A percentile compares a stretch with the other conserved stretches of the same genome.
Evolutionary conservation across 2,888 invertebrate species (phyloP).

Genomic region (Ichneumoninae sp.): DNA sequence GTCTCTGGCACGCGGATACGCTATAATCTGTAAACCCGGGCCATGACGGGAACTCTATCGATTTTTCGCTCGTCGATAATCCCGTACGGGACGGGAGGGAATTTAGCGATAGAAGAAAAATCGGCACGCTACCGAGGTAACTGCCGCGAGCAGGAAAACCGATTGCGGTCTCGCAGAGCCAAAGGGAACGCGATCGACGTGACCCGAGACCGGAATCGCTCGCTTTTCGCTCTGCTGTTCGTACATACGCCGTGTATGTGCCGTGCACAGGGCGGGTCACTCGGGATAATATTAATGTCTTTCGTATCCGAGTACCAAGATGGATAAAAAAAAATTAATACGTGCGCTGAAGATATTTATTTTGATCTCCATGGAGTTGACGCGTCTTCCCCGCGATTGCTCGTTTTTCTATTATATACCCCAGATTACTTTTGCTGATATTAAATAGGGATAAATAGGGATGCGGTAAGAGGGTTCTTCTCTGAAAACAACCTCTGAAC

Average conservation of each 20-base stretch:
- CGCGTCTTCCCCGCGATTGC: background rate
- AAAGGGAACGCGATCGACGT: constrained; percentile 42
- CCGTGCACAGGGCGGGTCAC: background rate
- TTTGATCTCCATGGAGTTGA: background rate
- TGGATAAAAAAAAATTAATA: background rate
- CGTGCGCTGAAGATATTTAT: too few species aligned
- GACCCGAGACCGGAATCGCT: constrained; percentile 39
- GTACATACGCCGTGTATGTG: background rate
- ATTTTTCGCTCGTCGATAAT: constrained; percentile 50
- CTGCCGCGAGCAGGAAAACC: constrained; percentile 28
- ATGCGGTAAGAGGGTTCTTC: background rate
- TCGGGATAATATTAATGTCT: constrained; percentile 3
- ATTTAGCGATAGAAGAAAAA: constrained; percentile 48
- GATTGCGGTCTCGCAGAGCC: constrained; percentile 24
- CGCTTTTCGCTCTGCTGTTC: background rate
- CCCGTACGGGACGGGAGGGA: constrained; percentile 36
- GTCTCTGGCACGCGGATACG: constrained; percentile 21
- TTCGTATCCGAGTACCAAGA: background rate
- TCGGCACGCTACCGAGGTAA: constrained; percentile 41
- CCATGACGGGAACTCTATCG: constrained; percentile 33
- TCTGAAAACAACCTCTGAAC: background rate
- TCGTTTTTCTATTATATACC: background rate
- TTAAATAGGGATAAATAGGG: background rate
- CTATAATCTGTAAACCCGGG: background rate
- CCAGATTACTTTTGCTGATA: background rate